Conservation (phyloP, 2,113 vertebrate genomes). For the Misgurnus anguillicaudatus region DNA sequence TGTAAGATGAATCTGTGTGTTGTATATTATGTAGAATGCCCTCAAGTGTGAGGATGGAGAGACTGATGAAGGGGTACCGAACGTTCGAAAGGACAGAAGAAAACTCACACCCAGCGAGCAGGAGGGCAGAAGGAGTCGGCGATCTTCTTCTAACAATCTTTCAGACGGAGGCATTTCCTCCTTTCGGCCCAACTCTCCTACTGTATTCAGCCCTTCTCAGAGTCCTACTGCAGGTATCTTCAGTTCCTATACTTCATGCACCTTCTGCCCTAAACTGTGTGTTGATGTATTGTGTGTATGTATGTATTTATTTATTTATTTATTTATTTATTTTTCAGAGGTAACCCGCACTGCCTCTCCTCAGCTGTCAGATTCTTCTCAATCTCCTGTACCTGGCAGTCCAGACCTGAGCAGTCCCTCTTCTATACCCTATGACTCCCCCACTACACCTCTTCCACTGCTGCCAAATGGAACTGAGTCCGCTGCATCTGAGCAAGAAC, state of each 20-base stretch:
- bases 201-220: slow-evolving; percentile 18
- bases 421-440: slow-evolving; percentile 52
- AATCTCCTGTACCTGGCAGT: slow-evolving; percentile 43
- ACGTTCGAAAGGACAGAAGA: slow-evolving; percentile 81
- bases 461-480: slow-evolving; percentile 42
- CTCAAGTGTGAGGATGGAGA: slow-evolving; percentile 84
- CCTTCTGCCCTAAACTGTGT: not conserved
- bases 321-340: slow-evolving; percentile 37
- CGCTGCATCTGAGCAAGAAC: slow-evolving; percentile 39
- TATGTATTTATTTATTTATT: no score
- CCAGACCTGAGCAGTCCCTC: slow-evolving; percentile 24
- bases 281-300: not conserved
- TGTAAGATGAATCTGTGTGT: not conserved
- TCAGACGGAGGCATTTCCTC: slow-evolving; percentile 53
- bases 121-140: slow-evolving; percentile 78
- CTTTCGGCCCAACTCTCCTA: slow-evolving; percentile 37
- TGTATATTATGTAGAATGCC: slow-evolving; percentile 69
- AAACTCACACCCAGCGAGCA: slow-evolving; percentile 74
- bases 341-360: slow-evolving; percentile 51
- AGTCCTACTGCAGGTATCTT: slow-evolving; percentile 44
- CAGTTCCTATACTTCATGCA: not conserved
- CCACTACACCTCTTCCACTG: slow-evolving; percentile 41
- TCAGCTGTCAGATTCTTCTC: slow-evolving; percentile 53
- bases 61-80: slow-evolving; percentile 67
- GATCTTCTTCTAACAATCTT: slow-evolving; percentile 70